Conservation (phyloP, 2,888 invertebrate genomes). For the Mechanitis messenoides region DNA sequence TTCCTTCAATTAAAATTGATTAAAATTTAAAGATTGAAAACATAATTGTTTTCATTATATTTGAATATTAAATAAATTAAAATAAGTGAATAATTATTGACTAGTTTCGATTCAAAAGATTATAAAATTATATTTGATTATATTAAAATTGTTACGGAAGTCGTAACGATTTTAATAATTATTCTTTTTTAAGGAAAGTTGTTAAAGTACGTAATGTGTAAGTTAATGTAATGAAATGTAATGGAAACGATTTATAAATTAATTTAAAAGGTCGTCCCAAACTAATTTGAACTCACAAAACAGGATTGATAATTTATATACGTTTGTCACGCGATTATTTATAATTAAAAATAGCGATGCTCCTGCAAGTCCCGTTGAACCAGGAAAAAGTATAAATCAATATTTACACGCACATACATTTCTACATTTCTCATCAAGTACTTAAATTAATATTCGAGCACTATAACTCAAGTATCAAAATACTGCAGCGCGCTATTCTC, state of each 20-base stretch:
- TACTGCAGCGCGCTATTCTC: conserved; percentile 32
- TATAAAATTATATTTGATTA: too few relatives aligned
- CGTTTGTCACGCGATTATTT: conserved; percentile 26
- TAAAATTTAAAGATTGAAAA: too few relatives aligned
- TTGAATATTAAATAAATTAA: too few relatives aligned
- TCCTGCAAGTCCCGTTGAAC: conserved; percentile 19
- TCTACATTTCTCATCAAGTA: not conserved
- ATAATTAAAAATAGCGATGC: conserved; percentile 23
- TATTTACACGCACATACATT: conserved; percentile 9
- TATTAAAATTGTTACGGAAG: too few relatives aligned
- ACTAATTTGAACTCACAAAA: conserved; percentile 23
- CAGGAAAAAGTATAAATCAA: conserved; percentile 17
- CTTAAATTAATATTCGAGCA: not conserved
- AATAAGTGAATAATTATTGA: too few relatives aligned
- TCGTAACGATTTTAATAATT: too few relatives aligned
- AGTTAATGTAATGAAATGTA: conserved; percentile 12
- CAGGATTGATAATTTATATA: conserved; percentile 18
- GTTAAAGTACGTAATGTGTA: conserved; percentile 14
- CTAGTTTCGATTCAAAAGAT: too few relatives aligned
- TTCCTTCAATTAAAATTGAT: too few relatives aligned
- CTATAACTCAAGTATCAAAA: conserved; percentile 21
- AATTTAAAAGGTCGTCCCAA: conserved; percentile 26
- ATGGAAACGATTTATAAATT: conserved; percentile 25
- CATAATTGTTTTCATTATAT: too few relatives aligned
- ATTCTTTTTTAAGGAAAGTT: too few relatives aligned